Conservation (phyloP, 2,797 vertebrate species). For the Crypturellus tataupa region DNA sequence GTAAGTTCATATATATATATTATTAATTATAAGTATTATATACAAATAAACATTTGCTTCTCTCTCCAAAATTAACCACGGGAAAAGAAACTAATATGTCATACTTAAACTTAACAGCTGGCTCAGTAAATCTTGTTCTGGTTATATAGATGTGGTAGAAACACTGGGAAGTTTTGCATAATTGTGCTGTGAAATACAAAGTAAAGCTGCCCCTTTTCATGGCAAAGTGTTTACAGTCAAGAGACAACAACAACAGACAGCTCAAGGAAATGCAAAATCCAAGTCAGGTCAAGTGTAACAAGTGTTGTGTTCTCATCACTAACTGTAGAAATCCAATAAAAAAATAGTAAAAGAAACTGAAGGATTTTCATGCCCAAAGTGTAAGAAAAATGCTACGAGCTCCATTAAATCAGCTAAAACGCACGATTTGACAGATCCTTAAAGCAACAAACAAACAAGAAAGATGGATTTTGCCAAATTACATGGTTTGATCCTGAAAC, state of each 20-base stretch:
- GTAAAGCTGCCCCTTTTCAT: background rate
- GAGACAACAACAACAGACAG: background rate
- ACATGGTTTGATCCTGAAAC: background rate
- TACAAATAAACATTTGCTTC: background rate
- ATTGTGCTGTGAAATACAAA: background rate
- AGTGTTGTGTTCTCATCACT: fast-evolving
- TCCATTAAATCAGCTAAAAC: background rate
- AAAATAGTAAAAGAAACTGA: background rate
- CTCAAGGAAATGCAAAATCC: background rate
- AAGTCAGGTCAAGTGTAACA: background rate
- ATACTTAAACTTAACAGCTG: background rate
- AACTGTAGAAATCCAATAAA: background rate
- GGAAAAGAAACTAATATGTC: background rate
- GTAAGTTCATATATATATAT: background rate
- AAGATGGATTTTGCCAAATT: background rate
- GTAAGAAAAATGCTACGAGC: background rate
- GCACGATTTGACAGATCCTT: background rate
- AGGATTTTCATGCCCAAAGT: background rate
- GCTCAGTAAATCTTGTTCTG: background rate
- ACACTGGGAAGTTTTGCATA: background rate
- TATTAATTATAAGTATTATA: background rate
- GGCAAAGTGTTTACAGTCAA: background rate
- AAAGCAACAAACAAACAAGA: background rate
- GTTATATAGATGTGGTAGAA: background rate
- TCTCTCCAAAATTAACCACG: background rate